Percentiles rank a stretch among this genome's conserved stretches.
These are phyloP conservation scores for Takifugu rubripes DNA, from an alignment of 2,797 vertebrate species.

Conservation along the genomic window DNA sequence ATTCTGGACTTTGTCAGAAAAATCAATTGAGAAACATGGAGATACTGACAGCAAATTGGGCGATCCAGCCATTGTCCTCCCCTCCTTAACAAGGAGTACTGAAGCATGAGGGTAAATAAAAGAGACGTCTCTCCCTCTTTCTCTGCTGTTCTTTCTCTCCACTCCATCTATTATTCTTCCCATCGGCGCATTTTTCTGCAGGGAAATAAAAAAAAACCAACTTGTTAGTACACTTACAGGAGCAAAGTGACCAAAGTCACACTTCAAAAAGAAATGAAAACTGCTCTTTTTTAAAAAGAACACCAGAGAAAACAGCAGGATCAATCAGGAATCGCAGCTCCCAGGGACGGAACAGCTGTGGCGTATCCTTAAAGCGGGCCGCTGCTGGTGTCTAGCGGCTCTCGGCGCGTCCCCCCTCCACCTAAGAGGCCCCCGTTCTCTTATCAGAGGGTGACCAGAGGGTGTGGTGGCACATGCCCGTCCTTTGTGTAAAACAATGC, in stretches of 20 bases:
- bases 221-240: no score
- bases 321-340: no score
- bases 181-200: not conserved
- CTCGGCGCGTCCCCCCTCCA: conserved; percentile 5
- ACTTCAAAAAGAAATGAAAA: no score
- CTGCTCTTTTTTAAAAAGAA: no score
- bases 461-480: conserved; percentile 43
- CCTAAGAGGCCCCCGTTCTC: conserved; percentile 43
- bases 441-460: conserved; percentile 37
- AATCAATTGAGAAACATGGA: conserved; percentile 72
- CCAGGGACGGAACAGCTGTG: no score
- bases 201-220: no score
- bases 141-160: conserved; percentile 21
- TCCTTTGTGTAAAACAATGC: conserved; percentile 65
- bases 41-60: conserved; percentile 72
- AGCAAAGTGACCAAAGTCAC: no score
- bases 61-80: conserved; percentile 56
- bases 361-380: no score
- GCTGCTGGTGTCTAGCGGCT: no score
- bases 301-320: no score
- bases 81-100: conserved; percentile 69
- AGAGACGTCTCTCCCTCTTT: conserved; percentile 61
- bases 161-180: conserved; percentile 14
- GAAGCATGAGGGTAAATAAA: conserved; percentile 73
- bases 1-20: conserved; percentile 72